phyloP scores from a whole-genome alignment of 2,797 vertebrate genomes.

The Simalia tracyae region DNA sequence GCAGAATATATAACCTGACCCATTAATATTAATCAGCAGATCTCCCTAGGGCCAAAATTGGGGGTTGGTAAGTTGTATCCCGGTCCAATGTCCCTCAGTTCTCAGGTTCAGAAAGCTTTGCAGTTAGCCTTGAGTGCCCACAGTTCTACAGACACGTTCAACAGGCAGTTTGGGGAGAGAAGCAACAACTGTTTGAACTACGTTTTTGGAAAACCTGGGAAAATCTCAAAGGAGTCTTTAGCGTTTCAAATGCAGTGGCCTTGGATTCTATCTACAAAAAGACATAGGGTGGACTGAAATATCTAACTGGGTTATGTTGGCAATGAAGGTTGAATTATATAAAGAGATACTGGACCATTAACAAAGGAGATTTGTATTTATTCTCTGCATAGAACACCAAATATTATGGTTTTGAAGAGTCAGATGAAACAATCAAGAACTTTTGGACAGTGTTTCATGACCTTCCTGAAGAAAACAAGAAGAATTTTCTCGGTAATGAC shows the following conservation, averaged over 20 bases:
- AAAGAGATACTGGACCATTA: constrained; percentile 24
- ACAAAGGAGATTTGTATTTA: constrained; percentile 41
- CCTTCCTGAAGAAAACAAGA: constrained; percentile 71
- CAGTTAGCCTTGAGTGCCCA: background rate
- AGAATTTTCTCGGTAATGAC: constrained; percentile 73
- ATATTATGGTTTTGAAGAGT: background rate
- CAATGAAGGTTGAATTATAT: background rate
- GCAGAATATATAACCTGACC: background rate
- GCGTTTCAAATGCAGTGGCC: background rate
- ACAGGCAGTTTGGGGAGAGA: background rate
- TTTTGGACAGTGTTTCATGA: constrained; percentile 76
- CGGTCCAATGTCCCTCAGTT: background rate
- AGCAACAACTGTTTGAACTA: background rate
- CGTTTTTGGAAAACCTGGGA: background rate
- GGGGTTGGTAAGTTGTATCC: background rate
- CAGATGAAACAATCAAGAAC: constrained; percentile 65
- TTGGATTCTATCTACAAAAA: background rate
- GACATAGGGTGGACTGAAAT: background rate
- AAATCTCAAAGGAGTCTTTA: background rate
- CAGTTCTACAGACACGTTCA: background rate
- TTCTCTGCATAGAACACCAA: constrained; percentile 60
- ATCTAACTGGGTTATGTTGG: background rate
- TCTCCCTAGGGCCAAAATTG: background rate
- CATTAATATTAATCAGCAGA: background rate
- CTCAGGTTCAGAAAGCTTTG: background rate